A percentile compares a stretch with the other conserved stretches of the same genome.
Conservation (phyloP, 2,888 invertebrate species). For the Protodeltote pygarga region DNA sequence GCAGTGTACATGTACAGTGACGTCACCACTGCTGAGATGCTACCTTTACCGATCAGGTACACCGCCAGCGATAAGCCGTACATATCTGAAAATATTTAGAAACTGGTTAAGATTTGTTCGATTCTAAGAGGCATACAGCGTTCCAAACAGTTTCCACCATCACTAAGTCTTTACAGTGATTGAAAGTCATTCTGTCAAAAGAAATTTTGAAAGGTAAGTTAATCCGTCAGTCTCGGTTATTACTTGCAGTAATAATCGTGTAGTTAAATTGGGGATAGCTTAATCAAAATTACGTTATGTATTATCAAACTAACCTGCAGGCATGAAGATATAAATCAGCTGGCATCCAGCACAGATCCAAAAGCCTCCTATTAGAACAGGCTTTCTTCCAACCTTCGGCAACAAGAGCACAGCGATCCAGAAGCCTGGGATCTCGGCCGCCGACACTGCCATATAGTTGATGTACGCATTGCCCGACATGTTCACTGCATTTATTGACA, state of each 20-base stretch:
- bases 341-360: slow-evolving; percentile 87
- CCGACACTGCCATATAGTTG: slow-evolving; percentile 87
- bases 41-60: slow-evolving; percentile 87
- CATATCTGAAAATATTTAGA: slow-evolving; percentile 41
- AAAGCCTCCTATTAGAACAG: slow-evolving; percentile 85
- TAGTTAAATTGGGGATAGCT: no score
- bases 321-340: slow-evolving; percentile 84
- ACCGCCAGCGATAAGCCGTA: slow-evolving; percentile 69
- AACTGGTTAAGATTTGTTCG: no score
- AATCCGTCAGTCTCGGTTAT: no score
- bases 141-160: no score
- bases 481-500: slow-evolving; percentile 88
- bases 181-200: no score
- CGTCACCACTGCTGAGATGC: slow-evolving; percentile 87
- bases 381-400: slow-evolving; percentile 86
- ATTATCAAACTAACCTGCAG: slow-evolving; percentile 67
- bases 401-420: slow-evolving; percentile 86
- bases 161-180: no score
- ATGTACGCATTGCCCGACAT: slow-evolving; percentile 88
- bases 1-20: slow-evolving; percentile 88
- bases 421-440: slow-evolving; percentile 90
- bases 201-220: no score
- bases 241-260: no score
- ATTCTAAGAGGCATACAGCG: no score
- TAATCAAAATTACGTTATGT: not conserved